A percentile compares a stretch with the other conserved stretches of the same genome.
Evolutionary conservation across 2,888 invertebrate species (phyloP).

Genomic region (Chrysolina americana): DNA sequence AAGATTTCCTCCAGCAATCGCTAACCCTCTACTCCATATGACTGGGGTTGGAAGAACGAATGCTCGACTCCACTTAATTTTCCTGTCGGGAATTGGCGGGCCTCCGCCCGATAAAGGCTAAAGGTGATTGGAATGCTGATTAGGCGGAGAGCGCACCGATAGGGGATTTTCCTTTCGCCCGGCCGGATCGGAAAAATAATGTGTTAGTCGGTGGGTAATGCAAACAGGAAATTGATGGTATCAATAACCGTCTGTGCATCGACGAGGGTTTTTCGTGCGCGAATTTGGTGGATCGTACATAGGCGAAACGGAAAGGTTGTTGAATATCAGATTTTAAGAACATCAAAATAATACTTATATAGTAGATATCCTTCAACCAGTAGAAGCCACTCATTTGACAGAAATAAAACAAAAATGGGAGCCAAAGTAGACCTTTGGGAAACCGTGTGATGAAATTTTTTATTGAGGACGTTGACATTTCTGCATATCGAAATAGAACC

Average conservation of each 20-base stretch:
- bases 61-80: conserved; percentile 69
- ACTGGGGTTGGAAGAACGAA: conserved; percentile 60
- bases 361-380: too few species aligned
- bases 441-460: too few species aligned
- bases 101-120: conserved; percentile 67
- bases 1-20: conserved; percentile 62
- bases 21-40: conserved; percentile 55
- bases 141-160: conserved; percentile 62
- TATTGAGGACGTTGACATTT: too few species aligned
- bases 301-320: neutral
- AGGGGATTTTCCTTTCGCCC: conserved; percentile 32
- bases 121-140: conserved; percentile 70
- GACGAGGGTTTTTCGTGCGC: too few species aligned
- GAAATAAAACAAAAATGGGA: too few species aligned
- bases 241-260: neutral
- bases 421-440: too few species aligned
- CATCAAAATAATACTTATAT: neutral
- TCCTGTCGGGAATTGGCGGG: conserved; percentile 67
- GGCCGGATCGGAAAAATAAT: conserved; percentile 32
- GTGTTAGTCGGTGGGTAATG: conserved; percentile 10
- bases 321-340: neutral
- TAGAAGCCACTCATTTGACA: too few species aligned
- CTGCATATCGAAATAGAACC: too few species aligned
- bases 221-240: neutral
- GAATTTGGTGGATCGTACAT: neutral